A percentile compares a stretch with the other conserved stretches of the same genome.
Evolutionary conservation across 2,113 vertebrate species (phyloP).

Genomic region (Xenopus laevis): DNA sequence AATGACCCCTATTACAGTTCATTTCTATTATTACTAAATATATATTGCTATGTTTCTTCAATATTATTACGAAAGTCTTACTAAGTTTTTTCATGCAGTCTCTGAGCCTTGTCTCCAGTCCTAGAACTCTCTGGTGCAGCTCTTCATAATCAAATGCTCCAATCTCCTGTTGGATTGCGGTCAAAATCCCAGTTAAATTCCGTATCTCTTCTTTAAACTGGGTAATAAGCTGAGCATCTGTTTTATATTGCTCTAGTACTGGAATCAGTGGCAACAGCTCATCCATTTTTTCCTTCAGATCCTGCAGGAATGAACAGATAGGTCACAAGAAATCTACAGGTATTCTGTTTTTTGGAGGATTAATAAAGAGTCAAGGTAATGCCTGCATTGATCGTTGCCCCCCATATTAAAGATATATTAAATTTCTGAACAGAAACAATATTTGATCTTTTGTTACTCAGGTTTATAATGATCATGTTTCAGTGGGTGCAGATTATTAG

Average conservation of each 20-base stretch:
- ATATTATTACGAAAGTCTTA: constrained; percentile 59
- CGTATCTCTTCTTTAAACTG: constrained; percentile 97
- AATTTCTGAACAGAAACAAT: no score
- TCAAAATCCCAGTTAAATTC: constrained; percentile 87
- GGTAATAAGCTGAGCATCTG: constrained; percentile 88
- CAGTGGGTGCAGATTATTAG: no score
- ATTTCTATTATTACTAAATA: no score
- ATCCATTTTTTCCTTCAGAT: constrained; percentile 95
- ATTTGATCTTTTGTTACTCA: no score
- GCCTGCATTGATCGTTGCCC: no score
- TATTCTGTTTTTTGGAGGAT: no score
- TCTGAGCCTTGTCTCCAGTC: constrained; percentile 85
- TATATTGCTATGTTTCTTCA: no score
- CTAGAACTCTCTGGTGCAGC: constrained; percentile 87
- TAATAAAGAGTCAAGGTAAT: no score
- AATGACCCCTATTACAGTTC: no score
- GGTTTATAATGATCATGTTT: no score
- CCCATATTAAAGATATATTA: no score
- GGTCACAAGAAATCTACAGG: no score
- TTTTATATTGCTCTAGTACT: constrained; percentile 97
- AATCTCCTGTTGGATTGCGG: constrained; percentile 91
- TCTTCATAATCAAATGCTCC: constrained; percentile 95
- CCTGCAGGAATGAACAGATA: constrained; percentile 64
- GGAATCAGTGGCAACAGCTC: constrained; percentile 93
- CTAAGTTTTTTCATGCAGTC: constrained; percentile 98